Conservation (phyloP, 2,888 invertebrate genomes). For the Caenorhabditis macrosperma region DNA sequence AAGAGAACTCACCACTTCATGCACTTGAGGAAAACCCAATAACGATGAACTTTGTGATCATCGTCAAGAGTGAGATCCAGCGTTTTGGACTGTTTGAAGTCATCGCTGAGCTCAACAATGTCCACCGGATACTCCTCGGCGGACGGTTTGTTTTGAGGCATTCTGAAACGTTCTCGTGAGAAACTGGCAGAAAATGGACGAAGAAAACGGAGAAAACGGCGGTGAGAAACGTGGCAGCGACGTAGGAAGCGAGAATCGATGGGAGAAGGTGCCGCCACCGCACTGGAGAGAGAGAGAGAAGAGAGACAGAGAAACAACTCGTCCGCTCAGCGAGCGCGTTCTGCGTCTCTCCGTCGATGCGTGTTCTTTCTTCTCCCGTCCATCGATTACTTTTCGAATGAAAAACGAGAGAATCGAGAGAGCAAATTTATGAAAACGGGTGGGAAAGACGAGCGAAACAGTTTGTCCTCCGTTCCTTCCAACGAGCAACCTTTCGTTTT, state of each 20-base stretch:
- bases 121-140: constrained; percentile 42
- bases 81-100: constrained; percentile 11
- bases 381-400: background rate
- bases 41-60: background rate
- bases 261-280: background rate
- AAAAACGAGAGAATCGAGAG: background rate
- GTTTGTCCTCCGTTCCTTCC: too few relatives aligned
- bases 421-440: background rate
- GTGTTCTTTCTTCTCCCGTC: background rate
- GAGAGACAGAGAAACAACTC: background rate
- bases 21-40: constrained; percentile 34
- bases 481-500: too few relatives aligned
- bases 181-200: background rate
- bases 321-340: constrained; percentile 6
- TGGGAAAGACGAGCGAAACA: background rate
- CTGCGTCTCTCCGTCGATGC: constrained; percentile 1
- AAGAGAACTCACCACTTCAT: constrained; percentile 39
- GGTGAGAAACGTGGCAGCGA: constrained; percentile 7
- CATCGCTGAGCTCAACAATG: constrained; percentile 21
- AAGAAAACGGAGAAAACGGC: too few relatives aligned
- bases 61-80: constrained; percentile 19
- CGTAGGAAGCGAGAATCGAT: constrained; percentile 2
- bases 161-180: background rate
- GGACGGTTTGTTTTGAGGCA: constrained; percentile 1
- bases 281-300: background rate